Base-by-base conservation (phyloP, 2,797 vertebrate species). In the Perodicticus potto region DNA sequence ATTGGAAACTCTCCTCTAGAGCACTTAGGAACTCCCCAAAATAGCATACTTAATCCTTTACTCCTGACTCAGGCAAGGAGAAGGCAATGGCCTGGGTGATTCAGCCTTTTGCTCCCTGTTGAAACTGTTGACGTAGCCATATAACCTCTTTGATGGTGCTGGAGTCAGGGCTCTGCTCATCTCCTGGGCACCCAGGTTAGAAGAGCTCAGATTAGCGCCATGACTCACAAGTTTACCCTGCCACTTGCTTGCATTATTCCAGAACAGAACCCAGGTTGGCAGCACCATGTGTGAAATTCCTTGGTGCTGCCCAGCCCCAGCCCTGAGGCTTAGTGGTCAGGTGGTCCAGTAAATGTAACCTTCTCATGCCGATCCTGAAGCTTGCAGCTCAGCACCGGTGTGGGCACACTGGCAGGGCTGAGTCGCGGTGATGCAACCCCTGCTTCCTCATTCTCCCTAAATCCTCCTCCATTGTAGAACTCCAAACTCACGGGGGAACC, bases 11-110 rank as follows among this genome's bases (percentile, higher is more conserved):
- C 76, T 96, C 94, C 89, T 70, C 45, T 3, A 78, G 86, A 87
- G 96, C 96, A 96, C 97, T 97, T 93, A 94, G 70, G 49, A 96
- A 10, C 70, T 84, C 86, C 95, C 78, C 87, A 94, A 97, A 98
- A 98, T 97, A 97, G 96, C 84, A 67, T 53, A 57, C 95, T 95
- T 97, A 96, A 98, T 97, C 96, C 97, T 49, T 27, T 22, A 37
- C 29, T 87, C 94, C 91, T 94, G 90, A 92, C 93, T 97, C 89
- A 72, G 90, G 86, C 95, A 20, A 63, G 53, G 45, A 80, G 80
- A 45, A 85, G 37, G 93, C 32, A 7, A 25, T 0, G 40, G 86
- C 69, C 23, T 3, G 70, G 9, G 55, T 88, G 96, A 87, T 22
- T 93, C 81, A 93, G 90, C 94, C 85, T 53, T 72, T 37, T 27